These are phyloP conservation scores for Scelioninae gen. 1 DNA, from an alignment of 2,888 invertebrate species.

Conservation along the genomic window DNA sequence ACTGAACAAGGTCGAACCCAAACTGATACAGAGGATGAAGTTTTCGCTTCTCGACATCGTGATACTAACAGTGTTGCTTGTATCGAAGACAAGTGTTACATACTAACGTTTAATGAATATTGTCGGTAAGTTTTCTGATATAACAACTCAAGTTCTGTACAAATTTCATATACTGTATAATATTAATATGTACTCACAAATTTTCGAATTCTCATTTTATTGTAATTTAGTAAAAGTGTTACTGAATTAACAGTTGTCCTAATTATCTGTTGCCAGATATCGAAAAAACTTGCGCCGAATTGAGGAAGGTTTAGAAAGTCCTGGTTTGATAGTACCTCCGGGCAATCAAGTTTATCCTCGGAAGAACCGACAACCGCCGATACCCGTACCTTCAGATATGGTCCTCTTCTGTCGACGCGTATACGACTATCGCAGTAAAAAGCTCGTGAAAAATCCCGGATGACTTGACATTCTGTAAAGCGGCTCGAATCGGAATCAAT, in stretches of 20 bases:
- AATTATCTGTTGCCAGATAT: conserved; percentile 92
- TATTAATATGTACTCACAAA: no score
- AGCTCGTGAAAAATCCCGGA: conserved; percentile 84
- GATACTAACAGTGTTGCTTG: conserved; percentile 98
- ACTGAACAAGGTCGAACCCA: conserved; percentile 94
- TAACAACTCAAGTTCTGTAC: no score
- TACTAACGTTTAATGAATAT: conserved; percentile 97
- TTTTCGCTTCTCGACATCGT: conserved; percentile 97
- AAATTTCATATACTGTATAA: no score
- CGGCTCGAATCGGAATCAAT: conserved; percentile 76
- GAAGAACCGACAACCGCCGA: conserved; percentile 87
- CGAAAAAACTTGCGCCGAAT: conserved; percentile 91
- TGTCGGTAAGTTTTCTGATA: conserved; percentile 93
- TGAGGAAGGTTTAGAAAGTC: conserved; percentile 90
- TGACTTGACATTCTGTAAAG: conserved; percentile 82
- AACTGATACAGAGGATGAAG: conserved; percentile 94
- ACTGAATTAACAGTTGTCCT: no score
- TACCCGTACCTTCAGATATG: conserved; percentile 90
- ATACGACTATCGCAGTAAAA: conserved; percentile 96
- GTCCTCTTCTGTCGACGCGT: conserved; percentile 97
- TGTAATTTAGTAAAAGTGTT: no score
- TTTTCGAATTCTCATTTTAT: no score
- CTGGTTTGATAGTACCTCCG: conserved; percentile 91
- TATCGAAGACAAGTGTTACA: conserved; percentile 98
- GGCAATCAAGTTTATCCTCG: conserved; percentile 87